Conservation (phyloP, 1,140 invertebrate species). For the Matsumurasca onukii region DNA sequence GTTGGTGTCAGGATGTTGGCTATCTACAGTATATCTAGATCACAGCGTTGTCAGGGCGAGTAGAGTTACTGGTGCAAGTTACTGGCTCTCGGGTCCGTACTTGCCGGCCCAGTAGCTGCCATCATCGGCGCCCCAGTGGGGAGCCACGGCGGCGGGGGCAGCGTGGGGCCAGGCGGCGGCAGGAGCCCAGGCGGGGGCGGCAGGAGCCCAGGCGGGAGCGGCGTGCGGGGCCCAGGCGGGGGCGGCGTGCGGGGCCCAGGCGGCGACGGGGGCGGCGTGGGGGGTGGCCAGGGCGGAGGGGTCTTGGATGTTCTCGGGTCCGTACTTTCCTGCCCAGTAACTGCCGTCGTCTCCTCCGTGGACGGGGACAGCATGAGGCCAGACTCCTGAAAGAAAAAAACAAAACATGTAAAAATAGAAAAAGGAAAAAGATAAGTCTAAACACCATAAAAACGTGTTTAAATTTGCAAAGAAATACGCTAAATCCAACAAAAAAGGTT, state of each 20-base stretch:
- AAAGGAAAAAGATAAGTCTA: constrained; percentile 21
- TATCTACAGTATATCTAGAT: too few relatives aligned
- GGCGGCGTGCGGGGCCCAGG: constrained; percentile 12
- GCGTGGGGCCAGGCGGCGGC: constrained; percentile 8
- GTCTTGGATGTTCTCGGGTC: constrained; percentile 9
- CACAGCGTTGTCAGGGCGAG: too few relatives aligned
- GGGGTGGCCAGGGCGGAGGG: neutral
- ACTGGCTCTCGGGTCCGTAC: constrained; percentile 35
- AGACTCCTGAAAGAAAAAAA: constrained; percentile 17
- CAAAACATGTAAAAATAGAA: constrained; percentile 7
- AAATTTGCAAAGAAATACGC: neutral
- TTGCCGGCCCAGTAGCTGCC: constrained; percentile 43
- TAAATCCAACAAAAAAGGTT: too few relatives aligned
- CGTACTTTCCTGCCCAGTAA: constrained; percentile 43
- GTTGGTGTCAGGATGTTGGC: too few relatives aligned
- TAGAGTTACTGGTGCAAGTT: too few relatives aligned
- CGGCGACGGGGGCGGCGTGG: constrained; percentile 11
- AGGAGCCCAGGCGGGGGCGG: constrained; percentile 9
- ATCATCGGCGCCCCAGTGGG: constrained; percentile 34
- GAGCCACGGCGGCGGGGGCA: constrained; percentile 20
- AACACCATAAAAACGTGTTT: neutral
- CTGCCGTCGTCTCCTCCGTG: constrained; percentile 36
- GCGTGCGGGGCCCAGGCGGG: constrained; percentile 8
- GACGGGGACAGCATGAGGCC: constrained; percentile 26
- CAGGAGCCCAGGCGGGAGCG: neutral